These are phyloP conservation scores for Abrostola triplasia DNA, from an alignment of 2,888 invertebrate genomes.

Conservation along the genomic window DNA sequence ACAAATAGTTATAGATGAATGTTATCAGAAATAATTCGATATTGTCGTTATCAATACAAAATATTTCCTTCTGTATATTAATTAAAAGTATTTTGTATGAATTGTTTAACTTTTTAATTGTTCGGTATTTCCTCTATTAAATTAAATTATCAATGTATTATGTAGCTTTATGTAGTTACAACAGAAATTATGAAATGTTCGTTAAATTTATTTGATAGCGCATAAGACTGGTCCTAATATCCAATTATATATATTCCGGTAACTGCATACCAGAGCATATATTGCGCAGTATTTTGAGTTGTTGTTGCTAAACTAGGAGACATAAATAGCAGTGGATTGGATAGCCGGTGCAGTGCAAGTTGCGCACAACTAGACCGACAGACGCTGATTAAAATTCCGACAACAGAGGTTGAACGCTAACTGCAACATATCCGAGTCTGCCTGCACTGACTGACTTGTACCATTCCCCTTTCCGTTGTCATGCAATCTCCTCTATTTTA, in stretches of 20 bases:
- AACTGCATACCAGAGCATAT: slow-evolving; percentile 40
- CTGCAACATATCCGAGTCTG: slow-evolving; percentile 28
- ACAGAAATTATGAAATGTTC: slow-evolving; percentile 33
- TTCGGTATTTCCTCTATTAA: slow-evolving; percentile 1
- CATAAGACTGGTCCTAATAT: slow-evolving; percentile 21
- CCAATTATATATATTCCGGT: slow-evolving; percentile 35
- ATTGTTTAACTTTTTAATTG: neutral
- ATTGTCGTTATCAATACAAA: too few species aligned
- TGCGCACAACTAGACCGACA: slow-evolving; percentile 47
- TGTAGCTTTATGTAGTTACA: neutral
- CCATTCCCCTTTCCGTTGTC: slow-evolving; percentile 22
- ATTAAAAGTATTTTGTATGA: too few species aligned
- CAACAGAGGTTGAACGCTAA: slow-evolving; percentile 43
- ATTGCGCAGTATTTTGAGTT: slow-evolving; percentile 59
- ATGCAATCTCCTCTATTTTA: slow-evolving; percentile 42
- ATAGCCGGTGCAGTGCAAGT: slow-evolving; percentile 40
- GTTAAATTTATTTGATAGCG: slow-evolving; percentile 19
- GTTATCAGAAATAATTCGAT: too few species aligned
- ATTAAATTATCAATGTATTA: neutral
- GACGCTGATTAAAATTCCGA: slow-evolving; percentile 67
- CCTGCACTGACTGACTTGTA: slow-evolving; percentile 31
- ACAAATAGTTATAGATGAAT: too few species aligned
- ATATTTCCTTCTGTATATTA: too few species aligned
- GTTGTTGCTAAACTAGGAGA: slow-evolving; percentile 69
- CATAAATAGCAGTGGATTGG: slow-evolving; percentile 67